Base-by-base conservation (phyloP, 2,888 invertebrate species). In the Julus scanicus region DNA sequence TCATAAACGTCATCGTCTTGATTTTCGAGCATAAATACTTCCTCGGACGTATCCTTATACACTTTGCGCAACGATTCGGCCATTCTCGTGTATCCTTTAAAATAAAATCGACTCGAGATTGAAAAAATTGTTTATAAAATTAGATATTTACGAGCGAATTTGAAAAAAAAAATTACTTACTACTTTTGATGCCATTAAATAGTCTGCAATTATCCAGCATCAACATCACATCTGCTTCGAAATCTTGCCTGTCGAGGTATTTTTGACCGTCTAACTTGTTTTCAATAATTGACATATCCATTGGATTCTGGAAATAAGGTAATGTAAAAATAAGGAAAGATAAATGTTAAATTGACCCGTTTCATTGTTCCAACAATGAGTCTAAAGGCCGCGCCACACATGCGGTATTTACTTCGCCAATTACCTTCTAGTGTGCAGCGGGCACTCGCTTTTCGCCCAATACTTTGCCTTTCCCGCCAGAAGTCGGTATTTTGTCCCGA, bases 151-250 rank as follows among this genome's bases (percentile, higher is more conserved):
- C 11, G 15, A 53, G 9, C 53, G 44, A 11, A 53, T 53, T 53
- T 53, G 3, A 53, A 53, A 53, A 53, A 2, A 11, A 8, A 15
- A 48, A 5, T 48, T 15, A 90, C 93, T 93, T 92, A 97, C 98
- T 98, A 93, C 97, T 98, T 91, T 97, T 96, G 90, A 96, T 96
- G 88, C 98, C 98, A 93, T 98, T 98, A 92, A 98, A 98, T 88
- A 97, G 94, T 87, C 96, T 94, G 92, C 98, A 98, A 92, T 98
- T 98, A 91, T 97, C 97, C 11, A 98, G 96, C 91, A 98, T 98
- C 88, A 97, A 94, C 91, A 96, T 95, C 92, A 98, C 97, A 93
- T 98, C 98, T 11, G 95, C 95, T 91, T 96, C 95, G 92, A 97
- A 97, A 93, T 96, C 95, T 87, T 94, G 94, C 91, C 96, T 95